Base-by-base conservation (phyloP, 1,140 invertebrate species). In the Agrypnia vestita region DNA sequence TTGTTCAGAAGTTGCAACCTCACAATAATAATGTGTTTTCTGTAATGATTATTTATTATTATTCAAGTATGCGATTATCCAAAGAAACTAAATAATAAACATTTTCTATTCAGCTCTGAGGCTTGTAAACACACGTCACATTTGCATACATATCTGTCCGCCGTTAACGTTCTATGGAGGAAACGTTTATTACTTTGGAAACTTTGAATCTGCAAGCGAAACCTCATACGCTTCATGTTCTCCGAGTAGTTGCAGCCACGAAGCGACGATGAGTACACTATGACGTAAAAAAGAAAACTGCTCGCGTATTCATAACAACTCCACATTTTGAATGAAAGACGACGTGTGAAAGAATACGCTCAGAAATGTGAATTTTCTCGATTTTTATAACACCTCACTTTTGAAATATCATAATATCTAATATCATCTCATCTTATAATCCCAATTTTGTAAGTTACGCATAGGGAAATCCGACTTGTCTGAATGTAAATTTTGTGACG, bases 291-390 rank as follows among this genome's bases (percentile, higher is more conserved):
- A 62, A 35, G 25, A 62, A 62, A 62, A 62, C 59, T 62, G 8
- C 9, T 62, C 59, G 12, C 8, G 59, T 62, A 62, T 62, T 62
- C 59, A 62, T 62, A 21, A 17, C 12, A 35, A 7, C 7, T 10
- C 21, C 59, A 62, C 59, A 35, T 35, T 62, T 35, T 62, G 59
- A 62, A 62, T 62, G 59, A 62, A 56, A 62, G 59, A n/a, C n/a
- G 17, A 35, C 13, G 25, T 35, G 13, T 21, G 17, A 62, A 25
- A 62, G 8, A 9, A 51, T 35, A 35, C 6, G 6, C 25, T 35
- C 25, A 35, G 53, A 56, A n/a, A 17, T 56, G 53, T n/a, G n/a
- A 17, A 19, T 56, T 56, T 56, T n/a, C n/a, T 56, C 19, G n/a
- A 15, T n/a, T 56, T 17, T n/a, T n/a, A 17, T n/a, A n/a, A n/a